Evolutionary conservation across 2,888 invertebrate species (phyloP).

Genomic region (Caprella mutica): DNA sequence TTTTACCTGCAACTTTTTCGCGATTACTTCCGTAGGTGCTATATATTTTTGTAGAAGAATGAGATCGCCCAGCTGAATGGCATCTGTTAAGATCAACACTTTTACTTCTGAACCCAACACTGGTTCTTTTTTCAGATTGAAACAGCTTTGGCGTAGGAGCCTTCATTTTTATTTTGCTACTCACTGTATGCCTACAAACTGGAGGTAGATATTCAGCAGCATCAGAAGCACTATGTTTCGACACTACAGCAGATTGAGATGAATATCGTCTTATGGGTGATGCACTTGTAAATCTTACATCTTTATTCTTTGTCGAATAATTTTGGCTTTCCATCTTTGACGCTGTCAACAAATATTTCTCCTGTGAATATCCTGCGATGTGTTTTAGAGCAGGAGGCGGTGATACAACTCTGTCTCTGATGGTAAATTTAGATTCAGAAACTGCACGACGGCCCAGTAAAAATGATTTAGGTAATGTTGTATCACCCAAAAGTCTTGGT

Average conservation of each 20-base stretch:
- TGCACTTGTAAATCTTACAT: neutral
- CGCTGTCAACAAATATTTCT: no score
- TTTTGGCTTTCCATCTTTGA: no score
- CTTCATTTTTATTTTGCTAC: slow-evolving; percentile 31
- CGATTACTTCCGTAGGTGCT: no score
- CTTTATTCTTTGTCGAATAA: no score
- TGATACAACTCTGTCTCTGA: slow-evolving; percentile 26
- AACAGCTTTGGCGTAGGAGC: slow-evolving; percentile 12
- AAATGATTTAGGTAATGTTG: slow-evolving; percentile 21
- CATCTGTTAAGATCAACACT: no score
- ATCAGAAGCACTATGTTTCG: slow-evolving; percentile 18
- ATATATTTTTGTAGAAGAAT: no score
- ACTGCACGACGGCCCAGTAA: slow-evolving; percentile 30
- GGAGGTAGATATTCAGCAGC: slow-evolving; percentile 16
- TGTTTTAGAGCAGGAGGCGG: slow-evolving; percentile 18
- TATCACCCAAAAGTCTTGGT: slow-evolving; percentile 17
- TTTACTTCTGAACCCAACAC: no score
- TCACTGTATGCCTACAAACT: slow-evolving; percentile 26
- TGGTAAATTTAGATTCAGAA: slow-evolving; percentile 30
- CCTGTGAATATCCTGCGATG: no score
- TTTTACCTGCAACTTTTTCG: no score
- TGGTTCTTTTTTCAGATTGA: slow-evolving; percentile 3
- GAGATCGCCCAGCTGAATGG: no score
- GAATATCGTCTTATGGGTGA: neutral
- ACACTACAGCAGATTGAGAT: slow-evolving; percentile 19